Evolutionary conservation across 37 sponge, comb jelly and placozoan genomes (phyloP).

Genomic region (Bolinopsis microptera): DNA sequence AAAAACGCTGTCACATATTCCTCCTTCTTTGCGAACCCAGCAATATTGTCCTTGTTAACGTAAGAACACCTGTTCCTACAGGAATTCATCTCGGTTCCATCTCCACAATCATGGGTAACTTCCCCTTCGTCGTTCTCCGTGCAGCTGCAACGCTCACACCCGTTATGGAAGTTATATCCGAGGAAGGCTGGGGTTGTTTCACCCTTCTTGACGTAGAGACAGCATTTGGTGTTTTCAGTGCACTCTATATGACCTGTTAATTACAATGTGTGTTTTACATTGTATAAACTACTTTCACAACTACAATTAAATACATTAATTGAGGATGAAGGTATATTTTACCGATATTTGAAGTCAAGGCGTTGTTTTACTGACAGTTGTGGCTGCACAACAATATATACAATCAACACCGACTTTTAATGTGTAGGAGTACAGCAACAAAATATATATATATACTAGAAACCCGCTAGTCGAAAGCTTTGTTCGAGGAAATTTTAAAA

Average conservation of each 20-base stretch:
- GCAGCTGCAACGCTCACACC: neutral
- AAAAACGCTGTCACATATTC: neutral
- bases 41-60: neutral
- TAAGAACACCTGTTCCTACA: neutral
- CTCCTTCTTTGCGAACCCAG: neutral
- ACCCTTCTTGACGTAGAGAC: neutral
- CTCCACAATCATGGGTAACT: neutral
- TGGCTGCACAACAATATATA: no score
- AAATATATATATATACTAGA: no score
- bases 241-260: neutral
- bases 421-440: no score
- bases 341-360: no score
- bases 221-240: neutral
- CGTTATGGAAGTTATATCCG: neutral
- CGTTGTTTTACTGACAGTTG: no score
- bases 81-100: neutral
- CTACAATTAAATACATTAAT: no score
- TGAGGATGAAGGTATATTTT: no score
- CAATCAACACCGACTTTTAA: no score
- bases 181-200: neutral
- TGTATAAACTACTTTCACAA: no score
- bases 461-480: no score
- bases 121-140: neutral
- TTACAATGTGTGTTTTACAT: no score
- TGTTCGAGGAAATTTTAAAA: no score